Base-by-base conservation (phyloP, 92 coral and sea anemone genomes). In the Palythoa caribaeorum region DNA sequence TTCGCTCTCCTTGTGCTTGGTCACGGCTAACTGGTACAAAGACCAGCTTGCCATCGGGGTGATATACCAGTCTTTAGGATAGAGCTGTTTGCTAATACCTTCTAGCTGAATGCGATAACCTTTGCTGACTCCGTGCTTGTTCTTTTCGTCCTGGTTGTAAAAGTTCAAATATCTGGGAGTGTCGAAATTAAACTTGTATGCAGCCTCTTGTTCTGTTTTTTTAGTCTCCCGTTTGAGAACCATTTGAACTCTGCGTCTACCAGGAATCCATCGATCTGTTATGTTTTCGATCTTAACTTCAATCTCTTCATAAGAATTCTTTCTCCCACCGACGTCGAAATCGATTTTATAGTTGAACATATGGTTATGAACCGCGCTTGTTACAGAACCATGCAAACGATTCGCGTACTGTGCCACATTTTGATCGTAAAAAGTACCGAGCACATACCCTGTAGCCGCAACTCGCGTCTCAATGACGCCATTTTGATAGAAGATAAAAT, bases 91-190 rank as follows among this genome's bases (percentile, higher is more conserved):
- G 53, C 87, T 21, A 21, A 94, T 89, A 17, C 92, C 90, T 20
- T 57, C 90, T 71, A 95, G 85, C 83, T 96, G 98, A 69, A 96
- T 92, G 75, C 98, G 93, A 81, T 96, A 96, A 9, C 98, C 98
- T 78, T 90, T 91, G 38, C 84, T 87, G 19, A 92, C 96, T 20
- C 98, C 98, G 84, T 89, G 88, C 54, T 83, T 84, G 92, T 96
- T 96, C n/a, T 71, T 88, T 57, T 89, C 60, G 4, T 55, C 88
- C 55, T 91, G 93, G 80, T 87, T 88, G 52, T 89, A 94, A 83
- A 96, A 93, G 88, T 96, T 96, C 87, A 96, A 83, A 63, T 96
- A 94, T 77, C 84, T 91, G 14, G 98, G 98, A 39, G 70, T 84
- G 52, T 96, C 89, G 74, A 96, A 96, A 88, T 96, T 83, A 69